phyloP scores from a whole-genome alignment of 2,888 invertebrate species.

The Pseudoips prasinana region DNA sequence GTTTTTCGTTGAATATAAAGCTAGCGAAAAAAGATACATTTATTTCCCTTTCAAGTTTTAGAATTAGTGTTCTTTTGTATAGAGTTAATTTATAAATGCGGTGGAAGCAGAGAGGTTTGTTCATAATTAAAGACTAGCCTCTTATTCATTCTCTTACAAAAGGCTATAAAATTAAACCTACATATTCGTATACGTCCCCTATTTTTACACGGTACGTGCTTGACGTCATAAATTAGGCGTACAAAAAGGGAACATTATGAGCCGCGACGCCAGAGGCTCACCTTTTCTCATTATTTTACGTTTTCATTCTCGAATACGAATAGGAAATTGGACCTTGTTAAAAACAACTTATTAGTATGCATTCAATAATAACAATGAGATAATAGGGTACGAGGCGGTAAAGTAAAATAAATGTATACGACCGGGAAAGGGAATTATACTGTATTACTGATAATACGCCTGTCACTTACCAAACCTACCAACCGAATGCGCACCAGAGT shows the following conservation, averaged over 20 bases:
- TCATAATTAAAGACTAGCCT: conserved; percentile 68
- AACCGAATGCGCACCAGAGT: too few species aligned
- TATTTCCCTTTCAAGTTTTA: conserved; percentile 31
- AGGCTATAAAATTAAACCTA: conserved; percentile 68
- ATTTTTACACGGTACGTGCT: conserved; percentile 63
- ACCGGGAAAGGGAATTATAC: too few species aligned
- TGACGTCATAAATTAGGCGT: conserved; percentile 69
- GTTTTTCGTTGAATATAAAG: conserved; percentile 31
- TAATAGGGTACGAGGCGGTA: conserved; percentile 5
- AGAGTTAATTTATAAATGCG: conserved; percentile 51
- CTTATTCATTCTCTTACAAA: conserved; percentile 66
- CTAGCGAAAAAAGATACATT: conserved; percentile 33
- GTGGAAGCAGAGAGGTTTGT: conserved; percentile 45
- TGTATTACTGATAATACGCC: too few species aligned
- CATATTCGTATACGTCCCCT: conserved; percentile 64
- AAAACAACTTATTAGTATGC: conserved; percentile 33
- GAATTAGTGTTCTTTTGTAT: conserved; percentile 45
- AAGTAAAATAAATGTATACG: too few species aligned
- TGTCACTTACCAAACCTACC: too few species aligned
- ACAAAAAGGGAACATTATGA: conserved; percentile 67
- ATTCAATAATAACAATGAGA: conserved; percentile 30
- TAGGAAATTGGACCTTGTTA: conserved; percentile 43
- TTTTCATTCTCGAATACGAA: conserved; percentile 47
- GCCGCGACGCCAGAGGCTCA: conserved; percentile 52
- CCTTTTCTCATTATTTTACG: conserved; percentile 59